phyloP scores from a whole-genome alignment of 2,888 invertebrate genomes.

The Ditula angustiorana region DNA sequence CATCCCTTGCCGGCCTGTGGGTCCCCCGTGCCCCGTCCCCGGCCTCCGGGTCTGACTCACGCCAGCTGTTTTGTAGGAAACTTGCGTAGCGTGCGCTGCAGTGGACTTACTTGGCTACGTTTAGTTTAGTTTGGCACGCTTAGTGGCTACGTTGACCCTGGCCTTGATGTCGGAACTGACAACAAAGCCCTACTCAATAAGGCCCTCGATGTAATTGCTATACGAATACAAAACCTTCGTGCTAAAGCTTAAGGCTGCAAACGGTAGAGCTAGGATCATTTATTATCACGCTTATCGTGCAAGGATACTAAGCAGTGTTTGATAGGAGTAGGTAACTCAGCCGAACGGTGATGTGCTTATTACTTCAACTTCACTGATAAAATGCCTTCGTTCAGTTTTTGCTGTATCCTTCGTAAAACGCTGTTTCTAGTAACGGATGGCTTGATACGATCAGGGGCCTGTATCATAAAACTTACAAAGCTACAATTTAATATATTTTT shows the following conservation, averaged over 20 bases:
- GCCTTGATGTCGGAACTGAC: conserved; percentile 28
- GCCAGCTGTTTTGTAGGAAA: too few species aligned
- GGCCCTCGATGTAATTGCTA: conserved; percentile 5
- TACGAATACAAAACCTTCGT: conserved; percentile 5
- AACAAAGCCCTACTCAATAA: conserved; percentile 31
- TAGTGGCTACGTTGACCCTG: conserved; percentile 10
- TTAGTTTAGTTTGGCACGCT: too few species aligned
- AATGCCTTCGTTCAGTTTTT: not conserved
- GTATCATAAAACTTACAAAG: too few species aligned
- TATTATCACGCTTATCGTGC: conserved; percentile 8
- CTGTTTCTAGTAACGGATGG: too few species aligned
- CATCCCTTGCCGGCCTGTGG: too few species aligned
- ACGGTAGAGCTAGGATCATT: not conserved
- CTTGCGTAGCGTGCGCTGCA: too few species aligned
- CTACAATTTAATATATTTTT: too few species aligned
- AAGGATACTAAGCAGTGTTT: not conserved
- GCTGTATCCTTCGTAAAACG: too few species aligned
- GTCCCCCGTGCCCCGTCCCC: too few species aligned
- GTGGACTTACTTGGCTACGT: too few species aligned
- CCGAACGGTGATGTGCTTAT: not conserved
- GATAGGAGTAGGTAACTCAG: not conserved
- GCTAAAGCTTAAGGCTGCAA: not conserved
- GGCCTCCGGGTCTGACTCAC: too few species aligned
- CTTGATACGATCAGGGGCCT: too few species aligned
- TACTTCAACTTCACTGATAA: not conserved